These are phyloP conservation scores for Choristoneura fumiferana DNA, from an alignment of 1,140 invertebrate genomes.

Conservation along the genomic window DNA sequence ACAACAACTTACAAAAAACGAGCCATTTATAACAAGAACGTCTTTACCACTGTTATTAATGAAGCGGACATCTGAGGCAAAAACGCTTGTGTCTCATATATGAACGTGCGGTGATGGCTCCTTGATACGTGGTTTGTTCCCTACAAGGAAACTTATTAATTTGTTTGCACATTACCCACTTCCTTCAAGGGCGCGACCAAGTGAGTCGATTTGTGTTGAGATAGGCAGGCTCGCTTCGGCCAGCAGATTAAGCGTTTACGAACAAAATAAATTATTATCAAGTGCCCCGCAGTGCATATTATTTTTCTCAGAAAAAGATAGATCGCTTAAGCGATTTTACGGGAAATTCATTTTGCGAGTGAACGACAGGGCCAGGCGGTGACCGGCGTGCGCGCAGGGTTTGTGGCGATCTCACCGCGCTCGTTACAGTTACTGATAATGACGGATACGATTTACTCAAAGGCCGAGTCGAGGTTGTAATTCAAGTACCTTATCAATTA, in stretches of 20 bases:
- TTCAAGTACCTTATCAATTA: slow-evolving; percentile 54
- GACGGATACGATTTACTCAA: slow-evolving; percentile 62
- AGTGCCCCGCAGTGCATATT: slow-evolving; percentile 44
- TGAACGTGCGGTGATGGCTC: slow-evolving; percentile 25
- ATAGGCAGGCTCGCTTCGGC: slow-evolving; percentile 44
- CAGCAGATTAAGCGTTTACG: slow-evolving; percentile 51
- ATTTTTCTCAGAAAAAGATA: slow-evolving; percentile 68
- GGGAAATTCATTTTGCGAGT: slow-evolving; percentile 69
- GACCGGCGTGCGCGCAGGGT: slow-evolving; percentile 37
- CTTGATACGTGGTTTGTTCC: slow-evolving; percentile 37
- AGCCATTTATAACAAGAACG: slow-evolving; percentile 41
- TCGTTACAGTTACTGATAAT: slow-evolving; percentile 62
- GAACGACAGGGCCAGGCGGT: slow-evolving; percentile 49
- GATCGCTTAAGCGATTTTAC: slow-evolving; percentile 69
- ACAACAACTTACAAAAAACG: slow-evolving; percentile 35
- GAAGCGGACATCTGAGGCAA: slow-evolving; percentile 32
- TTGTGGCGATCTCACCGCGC: slow-evolving; percentile 50
- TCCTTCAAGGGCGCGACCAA: slow-evolving; percentile 34
- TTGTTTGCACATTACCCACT: slow-evolving; percentile 52
- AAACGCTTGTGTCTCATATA: slow-evolving; percentile 30
- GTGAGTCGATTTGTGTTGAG: slow-evolving; percentile 39
- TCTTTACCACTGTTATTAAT: slow-evolving; percentile 51
- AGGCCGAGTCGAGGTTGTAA: slow-evolving; percentile 45
- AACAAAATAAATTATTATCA: slow-evolving; percentile 49
- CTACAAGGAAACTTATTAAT: slow-evolving; percentile 59